phyloP scores from a whole-genome alignment of 1,140 invertebrate genomes.

The Meteorus sp. region DNA sequence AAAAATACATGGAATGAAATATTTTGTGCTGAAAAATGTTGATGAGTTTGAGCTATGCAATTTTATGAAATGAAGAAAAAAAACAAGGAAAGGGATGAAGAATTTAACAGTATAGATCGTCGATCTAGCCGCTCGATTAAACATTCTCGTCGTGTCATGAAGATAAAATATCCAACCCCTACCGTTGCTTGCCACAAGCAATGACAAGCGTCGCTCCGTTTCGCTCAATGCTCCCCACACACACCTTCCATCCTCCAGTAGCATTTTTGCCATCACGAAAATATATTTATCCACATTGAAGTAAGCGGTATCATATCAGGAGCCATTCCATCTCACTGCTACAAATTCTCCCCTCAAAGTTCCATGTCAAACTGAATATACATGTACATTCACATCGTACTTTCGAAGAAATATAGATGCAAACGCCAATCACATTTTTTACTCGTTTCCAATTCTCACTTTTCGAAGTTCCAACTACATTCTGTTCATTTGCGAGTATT shows the following conservation, averaged over 20 bases:
- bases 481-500: no score
- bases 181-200: conserved; percentile 8
- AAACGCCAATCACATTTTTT: no score
- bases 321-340: neutral
- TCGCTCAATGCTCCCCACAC: neutral
- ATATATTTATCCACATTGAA: neutral
- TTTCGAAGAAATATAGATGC: neutral
- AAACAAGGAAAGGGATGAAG: no score
- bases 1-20: conserved; percentile 1
- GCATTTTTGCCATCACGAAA: neutral
- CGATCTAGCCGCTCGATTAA: conserved; percentile 13
- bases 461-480: no score
- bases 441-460: no score
- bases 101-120: neutral
- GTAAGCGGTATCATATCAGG: neutral
- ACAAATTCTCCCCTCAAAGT: neutral
- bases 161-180: conserved; percentile 6
- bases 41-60: conserved; percentile 4
- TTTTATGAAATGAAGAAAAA: neutral
- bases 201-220: neutral
- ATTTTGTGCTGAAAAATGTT: no score
- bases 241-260: no score
- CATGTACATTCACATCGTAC: neutral
- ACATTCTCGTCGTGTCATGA: conserved; percentile 4
- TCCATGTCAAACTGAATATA: neutral